phyloP scores from a whole-genome alignment of 2,797 vertebrate species.

The Argya squamiceps region DNA sequence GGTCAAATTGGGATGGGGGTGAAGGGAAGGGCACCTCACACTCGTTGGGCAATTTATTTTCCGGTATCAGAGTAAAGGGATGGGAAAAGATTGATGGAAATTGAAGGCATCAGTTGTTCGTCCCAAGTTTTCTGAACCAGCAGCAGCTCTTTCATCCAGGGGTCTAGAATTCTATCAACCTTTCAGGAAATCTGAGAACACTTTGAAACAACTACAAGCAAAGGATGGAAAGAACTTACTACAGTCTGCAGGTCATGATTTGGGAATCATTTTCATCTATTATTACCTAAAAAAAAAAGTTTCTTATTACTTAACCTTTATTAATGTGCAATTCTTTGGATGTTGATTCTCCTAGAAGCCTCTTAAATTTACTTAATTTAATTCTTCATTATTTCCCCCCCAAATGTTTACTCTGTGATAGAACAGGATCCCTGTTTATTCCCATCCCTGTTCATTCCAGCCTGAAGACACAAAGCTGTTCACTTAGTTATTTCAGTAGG shows the following conservation, averaged over 20 bases:
- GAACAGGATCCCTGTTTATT: neutral
- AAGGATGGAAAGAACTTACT: neutral
- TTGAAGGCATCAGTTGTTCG: neutral
- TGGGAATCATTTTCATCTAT: neutral
- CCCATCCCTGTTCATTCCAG: neutral
- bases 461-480: neutral
- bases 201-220: neutral
- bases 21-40: neutral
- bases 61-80: neutral
- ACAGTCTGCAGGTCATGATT: neutral
- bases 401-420: neutral
- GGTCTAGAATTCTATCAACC: neutral
- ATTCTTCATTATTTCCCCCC: rapidly evolving
- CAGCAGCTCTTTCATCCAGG: neutral
- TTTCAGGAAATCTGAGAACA: neutral
- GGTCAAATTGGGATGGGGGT: neutral
- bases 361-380: neutral
- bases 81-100: rapidly evolving
- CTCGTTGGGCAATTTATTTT: neutral
- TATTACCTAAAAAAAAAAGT: neutral
- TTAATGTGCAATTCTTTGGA: neutral
- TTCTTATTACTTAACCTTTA: neutral
- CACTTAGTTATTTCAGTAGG: neutral
- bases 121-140: neutral
- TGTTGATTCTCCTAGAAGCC: neutral